Percentiles rank a stretch among this genome's conserved stretches.
Conservation (phyloP, 2,797 vertebrate species). For the Nyctibius grandis region DNA sequence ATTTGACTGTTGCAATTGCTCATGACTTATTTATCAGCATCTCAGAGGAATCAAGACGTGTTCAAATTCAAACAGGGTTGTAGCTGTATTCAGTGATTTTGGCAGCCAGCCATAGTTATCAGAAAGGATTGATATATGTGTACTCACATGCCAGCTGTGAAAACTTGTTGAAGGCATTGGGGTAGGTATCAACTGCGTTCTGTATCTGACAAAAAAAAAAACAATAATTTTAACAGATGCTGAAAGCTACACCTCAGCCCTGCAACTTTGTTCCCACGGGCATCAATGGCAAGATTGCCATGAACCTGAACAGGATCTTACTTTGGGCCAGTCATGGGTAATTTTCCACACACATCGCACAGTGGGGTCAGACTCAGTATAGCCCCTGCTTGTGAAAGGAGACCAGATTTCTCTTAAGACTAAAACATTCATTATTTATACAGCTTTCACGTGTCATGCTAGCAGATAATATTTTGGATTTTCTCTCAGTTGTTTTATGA, state of each 20-base stretch:
- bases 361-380: background rate
- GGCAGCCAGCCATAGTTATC: background rate
- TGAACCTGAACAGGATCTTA: background rate
- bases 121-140: background rate
- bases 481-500: background rate
- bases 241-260: background rate
- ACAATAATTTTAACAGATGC: background rate
- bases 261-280: background rate
- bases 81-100: background rate
- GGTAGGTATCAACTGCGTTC: background rate
- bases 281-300: background rate
- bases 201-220: background rate
- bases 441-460: background rate
- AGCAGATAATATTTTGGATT: background rate
- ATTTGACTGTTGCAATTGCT: background rate
- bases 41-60: background rate
- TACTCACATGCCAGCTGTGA: background rate
- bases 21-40: background rate
- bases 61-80: background rate
- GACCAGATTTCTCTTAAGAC: background rate
- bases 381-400: background rate
- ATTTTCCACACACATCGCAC: background rate
- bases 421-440: background rate
- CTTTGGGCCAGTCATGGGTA: background rate
- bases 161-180: background rate